Conservation (phyloP, 1,140 invertebrate genomes). For the Nymphalis io region DNA sequence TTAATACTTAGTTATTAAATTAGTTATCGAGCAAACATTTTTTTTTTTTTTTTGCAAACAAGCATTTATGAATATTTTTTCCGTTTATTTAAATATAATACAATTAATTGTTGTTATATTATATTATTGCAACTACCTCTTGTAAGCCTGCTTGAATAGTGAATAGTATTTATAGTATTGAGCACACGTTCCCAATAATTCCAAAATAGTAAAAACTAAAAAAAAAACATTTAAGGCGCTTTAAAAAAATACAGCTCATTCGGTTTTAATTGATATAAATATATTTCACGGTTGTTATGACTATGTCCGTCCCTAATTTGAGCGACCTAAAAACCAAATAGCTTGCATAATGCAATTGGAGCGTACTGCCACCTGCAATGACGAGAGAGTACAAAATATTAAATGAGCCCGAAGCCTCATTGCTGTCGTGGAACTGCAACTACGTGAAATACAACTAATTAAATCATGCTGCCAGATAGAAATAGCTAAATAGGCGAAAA, state of each 20-base stretch:
- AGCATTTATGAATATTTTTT: too few species aligned
- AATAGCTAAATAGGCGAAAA: constrained; percentile 16
- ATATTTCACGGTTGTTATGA: constrained; percentile 38
- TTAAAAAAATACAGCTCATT: not conserved
- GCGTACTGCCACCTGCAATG: constrained; percentile 60
- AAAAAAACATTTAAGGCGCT: too few species aligned
- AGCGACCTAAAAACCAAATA: constrained; percentile 64
- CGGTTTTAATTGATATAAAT: not conserved
- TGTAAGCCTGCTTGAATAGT: too few species aligned
- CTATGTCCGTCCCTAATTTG: constrained; percentile 58
- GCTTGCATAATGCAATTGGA: constrained; percentile 69
- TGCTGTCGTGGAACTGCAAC: constrained; percentile 36
- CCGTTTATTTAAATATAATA: too few species aligned
- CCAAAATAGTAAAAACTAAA: too few species aligned
- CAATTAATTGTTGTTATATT: too few species aligned
- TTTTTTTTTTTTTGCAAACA: too few species aligned
- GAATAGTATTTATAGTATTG: too few species aligned
- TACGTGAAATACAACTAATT: constrained; percentile 39
- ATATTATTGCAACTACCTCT: too few species aligned
- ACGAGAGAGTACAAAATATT: constrained; percentile 46
- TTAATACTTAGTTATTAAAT: too few species aligned
- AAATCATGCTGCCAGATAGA: constrained; percentile 31
- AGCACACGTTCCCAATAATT: too few species aligned
- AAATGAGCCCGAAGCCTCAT: constrained; percentile 41
- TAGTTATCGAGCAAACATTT: too few species aligned